A percentile compares a stretch with the other conserved stretches of the same genome.
Evolutionary conservation across 2,888 invertebrate species (phyloP).

Genomic region (Napeogenes sylphis): DNA sequence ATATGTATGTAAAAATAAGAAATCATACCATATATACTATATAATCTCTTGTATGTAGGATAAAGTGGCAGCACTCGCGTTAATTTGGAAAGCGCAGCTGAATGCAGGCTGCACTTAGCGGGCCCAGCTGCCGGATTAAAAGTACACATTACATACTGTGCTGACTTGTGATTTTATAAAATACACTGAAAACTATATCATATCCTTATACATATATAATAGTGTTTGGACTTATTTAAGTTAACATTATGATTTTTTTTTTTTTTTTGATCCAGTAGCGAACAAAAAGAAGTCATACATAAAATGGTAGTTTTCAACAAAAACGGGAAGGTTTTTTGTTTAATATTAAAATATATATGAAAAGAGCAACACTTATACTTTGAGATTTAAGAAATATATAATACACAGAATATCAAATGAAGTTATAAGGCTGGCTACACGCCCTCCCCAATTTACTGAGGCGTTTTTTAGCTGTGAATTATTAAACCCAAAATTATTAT

Average conservation of each 20-base stretch:
- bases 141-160: constrained; percentile 41
- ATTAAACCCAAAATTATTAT: constrained; percentile 2
- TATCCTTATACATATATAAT: neutral
- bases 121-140: constrained; percentile 64
- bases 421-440: neutral
- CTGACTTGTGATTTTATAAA: constrained; percentile 41
- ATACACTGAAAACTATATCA: neutral
- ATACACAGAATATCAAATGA: constrained; percentile 1
- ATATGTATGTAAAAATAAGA: no score
- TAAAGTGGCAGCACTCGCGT: constrained; percentile 3
- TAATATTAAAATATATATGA: neutral
- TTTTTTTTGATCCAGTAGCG: no score
- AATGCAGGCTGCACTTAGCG: constrained; percentile 57
- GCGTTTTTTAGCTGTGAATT: constrained; percentile 20
- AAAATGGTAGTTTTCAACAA: no score
- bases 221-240: neutral
- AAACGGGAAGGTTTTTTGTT: no score
- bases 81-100: constrained; percentile 8
- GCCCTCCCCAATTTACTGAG: constrained; percentile 17
- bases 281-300: no score
- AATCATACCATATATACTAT: no score
- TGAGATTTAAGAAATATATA: neutral
- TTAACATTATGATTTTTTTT: no score
- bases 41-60: neutral
- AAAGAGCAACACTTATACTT: neutral